Percentiles rank a stretch among this genome's conserved stretches.
These are phyloP conservation scores for Porites rus DNA, from an alignment of 92 coral and sea anemone species.

Conservation along the genomic window DNA sequence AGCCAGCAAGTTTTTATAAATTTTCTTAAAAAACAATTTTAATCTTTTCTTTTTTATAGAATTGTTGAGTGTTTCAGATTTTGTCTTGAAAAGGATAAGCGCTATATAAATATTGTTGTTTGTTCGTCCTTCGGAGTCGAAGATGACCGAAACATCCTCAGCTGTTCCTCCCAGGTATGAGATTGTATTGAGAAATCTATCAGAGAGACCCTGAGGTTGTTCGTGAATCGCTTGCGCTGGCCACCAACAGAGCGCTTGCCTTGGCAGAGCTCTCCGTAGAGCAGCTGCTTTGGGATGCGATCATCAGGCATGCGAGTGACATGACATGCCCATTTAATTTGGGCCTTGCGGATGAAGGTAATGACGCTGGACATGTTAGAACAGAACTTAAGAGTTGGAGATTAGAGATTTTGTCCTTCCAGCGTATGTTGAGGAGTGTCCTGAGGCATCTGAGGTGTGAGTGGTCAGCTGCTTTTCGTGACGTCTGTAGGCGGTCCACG, in stretches of 20 bases:
- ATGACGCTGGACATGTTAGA: neutral
- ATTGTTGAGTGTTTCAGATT: no score
- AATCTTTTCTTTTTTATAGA: no score
- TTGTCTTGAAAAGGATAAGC: no score
- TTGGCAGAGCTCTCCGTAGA: conserved; percentile 22
- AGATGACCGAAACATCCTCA: no score
- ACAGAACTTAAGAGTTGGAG: conserved; percentile 39
- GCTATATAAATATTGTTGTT: no score
- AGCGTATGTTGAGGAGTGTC: conserved; percentile 21
- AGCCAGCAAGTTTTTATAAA: no score
- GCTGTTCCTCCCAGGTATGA: no score
- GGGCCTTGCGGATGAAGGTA: conserved; percentile 13
- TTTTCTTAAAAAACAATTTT: no score
- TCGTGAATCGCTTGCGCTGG: conserved; percentile 4
- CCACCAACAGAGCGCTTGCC: conserved; percentile 9
- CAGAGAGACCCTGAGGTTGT: neutral
- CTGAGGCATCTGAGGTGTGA: conserved; percentile 35
- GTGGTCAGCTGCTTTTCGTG: conserved; percentile 52
- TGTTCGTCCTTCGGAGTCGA: no score
- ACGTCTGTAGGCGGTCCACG: conserved; percentile 53
- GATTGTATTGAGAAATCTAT: neutral
- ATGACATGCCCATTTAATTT: neutral
- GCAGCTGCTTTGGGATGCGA: conserved; percentile 29
- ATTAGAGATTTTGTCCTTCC: conserved; percentile 19
- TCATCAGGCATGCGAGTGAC: conserved; percentile 22